Conservation (phyloP, 2,797 vertebrate genomes). For the Chrysocyon brachyurus region DNA sequence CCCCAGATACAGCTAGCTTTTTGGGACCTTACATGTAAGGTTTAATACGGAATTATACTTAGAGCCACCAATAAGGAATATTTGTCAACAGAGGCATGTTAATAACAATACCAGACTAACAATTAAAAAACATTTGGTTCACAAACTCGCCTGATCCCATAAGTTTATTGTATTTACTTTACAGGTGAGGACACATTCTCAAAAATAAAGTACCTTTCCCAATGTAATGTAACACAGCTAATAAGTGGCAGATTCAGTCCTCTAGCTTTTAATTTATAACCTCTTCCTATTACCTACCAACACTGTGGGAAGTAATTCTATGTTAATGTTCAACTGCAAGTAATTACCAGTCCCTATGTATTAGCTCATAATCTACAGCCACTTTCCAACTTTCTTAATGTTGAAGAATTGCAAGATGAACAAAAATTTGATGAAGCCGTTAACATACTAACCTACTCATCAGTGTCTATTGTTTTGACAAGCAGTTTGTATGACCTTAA, state of each 20-base stretch:
- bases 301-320: not conserved
- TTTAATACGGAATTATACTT: not conserved
- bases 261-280: slow-evolving; percentile 24
- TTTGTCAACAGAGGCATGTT: not conserved
- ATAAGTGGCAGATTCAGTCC: not conserved
- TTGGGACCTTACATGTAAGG: not conserved
- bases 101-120: slow-evolving; percentile 13
- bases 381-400: slow-evolving; percentile 62
- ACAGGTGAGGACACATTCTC: slow-evolving; percentile 20
- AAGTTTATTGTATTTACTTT: not conserved
- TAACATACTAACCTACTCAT: slow-evolving; percentile 62
- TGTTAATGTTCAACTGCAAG: slow-evolving; percentile 44
- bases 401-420: slow-evolving; percentile 53
- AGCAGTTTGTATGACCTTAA: not conserved
- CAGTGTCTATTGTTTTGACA: not conserved
- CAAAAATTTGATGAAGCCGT: slow-evolving; percentile 54
- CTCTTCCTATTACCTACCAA: slow-evolving; percentile 12
- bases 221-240: slow-evolving; percentile 53
- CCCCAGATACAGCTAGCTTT: not conserved
- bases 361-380: slow-evolving; percentile 53
- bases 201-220: slow-evolving; percentile 23
- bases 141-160: slow-evolving; percentile 29
- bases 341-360: slow-evolving; percentile 45
- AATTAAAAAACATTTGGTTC: slow-evolving; percentile 49
- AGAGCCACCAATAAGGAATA: not conserved